Evolutionary conservation across 2,797 vertebrate genomes (phyloP), one percentile per base, ranked within the genome.

Genomic region (Ctenosaura bakeri): DNA sequence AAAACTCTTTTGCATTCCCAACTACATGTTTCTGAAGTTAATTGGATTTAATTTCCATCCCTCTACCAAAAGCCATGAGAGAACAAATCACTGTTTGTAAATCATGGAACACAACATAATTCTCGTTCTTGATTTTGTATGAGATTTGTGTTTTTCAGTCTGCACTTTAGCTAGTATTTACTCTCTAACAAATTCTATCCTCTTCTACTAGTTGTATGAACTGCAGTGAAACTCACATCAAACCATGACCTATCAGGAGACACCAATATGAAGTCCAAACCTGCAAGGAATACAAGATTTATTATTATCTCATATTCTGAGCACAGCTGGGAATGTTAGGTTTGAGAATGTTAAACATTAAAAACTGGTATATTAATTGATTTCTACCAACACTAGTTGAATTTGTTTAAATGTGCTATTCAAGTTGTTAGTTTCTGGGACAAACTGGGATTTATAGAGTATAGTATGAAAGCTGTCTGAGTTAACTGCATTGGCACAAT

Each of bases 1-100:
- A 95, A 86, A 42, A 90, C n/a, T 59, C 86, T 78, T 38, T 91
- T 93, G 91, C 83, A 92, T 91, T 83, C 89, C 52, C 66, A 18
- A 81, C 50, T 46, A 35, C 56, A 94, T 66, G 83, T 69, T 29
- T n/a, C 76, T 46, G 24, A 46, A 78, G 24, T 46, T 78, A 46
- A 78, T 29, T 50, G 42, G 10, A 78, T 38, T 52, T 54, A 52
- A 18, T 0, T 56, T 35, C 26, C 35, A 35, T 69, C 66, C 29
- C 66, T 69, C 66, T 32, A 4, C 3, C 14, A 81, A 81, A 81
- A 81, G 52, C 29, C 26, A 81, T 2, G 16, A 52, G 38, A 84
- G 13, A n/a, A 84, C 26, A 71, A 83, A 84, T 4, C 22, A 32
- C 32, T 56, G 14, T 29, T 56, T 76, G n/a, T 29, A 74, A 86